These are phyloP conservation scores for Bombylius major DNA, from an alignment of 2,888 invertebrate species.

Conservation along the genomic window DNA sequence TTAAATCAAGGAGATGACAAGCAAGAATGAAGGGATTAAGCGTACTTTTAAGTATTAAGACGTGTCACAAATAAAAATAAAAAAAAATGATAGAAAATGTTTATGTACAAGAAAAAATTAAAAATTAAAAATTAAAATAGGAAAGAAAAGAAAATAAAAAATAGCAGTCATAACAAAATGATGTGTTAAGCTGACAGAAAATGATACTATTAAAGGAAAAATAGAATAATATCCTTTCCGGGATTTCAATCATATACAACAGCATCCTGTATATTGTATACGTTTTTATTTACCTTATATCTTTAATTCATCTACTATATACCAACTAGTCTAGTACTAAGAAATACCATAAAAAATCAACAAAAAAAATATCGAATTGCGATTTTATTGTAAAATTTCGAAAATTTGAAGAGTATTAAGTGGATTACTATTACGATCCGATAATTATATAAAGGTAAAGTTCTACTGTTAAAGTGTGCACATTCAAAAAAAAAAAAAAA, in stretches of 20 bases:
- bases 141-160: not conserved
- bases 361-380: not conserved
- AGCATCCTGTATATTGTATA: too few species aligned
- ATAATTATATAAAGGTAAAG: not conserved
- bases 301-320: too few species aligned
- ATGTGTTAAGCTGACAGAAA: not conserved
- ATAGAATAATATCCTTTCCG: not conserved
- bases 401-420: conserved; percentile 1
- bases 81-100: not conserved
- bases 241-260: not conserved
- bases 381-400: not conserved
- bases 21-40: conserved; percentile 6
- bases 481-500: not conserved
- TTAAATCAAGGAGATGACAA: conserved; percentile 2
- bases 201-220: not conserved
- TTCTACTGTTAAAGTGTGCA: not conserved
- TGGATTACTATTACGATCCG: conserved; percentile 8
- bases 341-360: too few species aligned
- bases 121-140: not conserved
- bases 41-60: conserved; percentile 1
- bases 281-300: too few species aligned
- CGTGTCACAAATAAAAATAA: not conserved
- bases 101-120: not conserved
- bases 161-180: conserved; percentile 1
- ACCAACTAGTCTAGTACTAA: too few species aligned